Base-by-base conservation (phyloP, 2,797 vertebrate genomes). In the Tadarida brasiliensis region DNA sequence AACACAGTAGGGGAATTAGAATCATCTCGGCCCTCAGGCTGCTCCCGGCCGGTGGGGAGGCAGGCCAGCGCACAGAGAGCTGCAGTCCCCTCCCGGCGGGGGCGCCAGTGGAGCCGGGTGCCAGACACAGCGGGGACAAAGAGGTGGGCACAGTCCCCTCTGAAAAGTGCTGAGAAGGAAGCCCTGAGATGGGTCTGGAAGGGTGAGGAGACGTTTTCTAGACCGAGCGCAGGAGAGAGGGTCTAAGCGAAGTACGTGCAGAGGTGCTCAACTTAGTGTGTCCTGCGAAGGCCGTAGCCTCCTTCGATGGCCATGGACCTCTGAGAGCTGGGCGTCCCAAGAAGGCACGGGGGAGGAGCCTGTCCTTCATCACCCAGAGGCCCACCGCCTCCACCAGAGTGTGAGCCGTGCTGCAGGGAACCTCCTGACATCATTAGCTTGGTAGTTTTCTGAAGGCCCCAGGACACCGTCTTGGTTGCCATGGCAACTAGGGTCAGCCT, bases 381-480 rank as follows among this genome's bases (percentile, higher is more conserved):
- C 80, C 7, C 3, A 22, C 47, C 0, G 1, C 28, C 67, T 57
- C 56, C 39, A 12, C 19, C 35, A 0, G 4, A 56, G 5, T 16
- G 3, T 8, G 56, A 49, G 20, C 73, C 9, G 0, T 4, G 19
- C 68, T 57, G 24, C 54, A 54, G 81, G 89, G 71, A 59, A 24
- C 86, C 59, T 88, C 78, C 47, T 9, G 63, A 85, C 30, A 39
- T 47, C 39, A 0, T 30, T 22, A 57, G 47, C 39, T 47, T 22
- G 9, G 35, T 68, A 12, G 19, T n/a, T 86, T 82, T 92, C 83
- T 47, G 35, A 54, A 78, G 56, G 54, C 65, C 70, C 47, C 5
- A 0, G 10, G 96, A 97, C 87, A 95, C 96, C 97, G 97, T 98
- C 97, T 94, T 92, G 93, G 98, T 98, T 98, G 83, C 97, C 89